Conservation (phyloP, 2,797 vertebrate species). For the Catostomus latipinnis region DNA sequence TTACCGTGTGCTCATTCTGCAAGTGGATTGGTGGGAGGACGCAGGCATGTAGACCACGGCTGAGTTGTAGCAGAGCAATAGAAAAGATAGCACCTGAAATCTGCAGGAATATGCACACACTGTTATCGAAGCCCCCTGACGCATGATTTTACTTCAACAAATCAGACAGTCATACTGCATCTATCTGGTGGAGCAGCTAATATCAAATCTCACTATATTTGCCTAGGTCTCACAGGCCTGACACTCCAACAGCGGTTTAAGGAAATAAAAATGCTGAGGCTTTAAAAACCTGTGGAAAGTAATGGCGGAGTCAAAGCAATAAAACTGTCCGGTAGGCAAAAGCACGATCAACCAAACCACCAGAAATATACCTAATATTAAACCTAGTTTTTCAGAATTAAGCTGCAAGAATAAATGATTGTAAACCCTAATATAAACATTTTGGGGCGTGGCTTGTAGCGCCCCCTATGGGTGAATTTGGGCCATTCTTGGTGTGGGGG, state of each 20-base stretch:
- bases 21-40: constrained; percentile 95
- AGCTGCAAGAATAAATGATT: not conserved
- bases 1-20: constrained; percentile 97
- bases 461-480: too few species aligned
- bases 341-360: not conserved
- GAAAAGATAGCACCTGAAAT: constrained; percentile 97
- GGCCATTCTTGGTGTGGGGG: too few species aligned
- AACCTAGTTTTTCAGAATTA: not conserved
- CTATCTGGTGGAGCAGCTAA: constrained; percentile 8
- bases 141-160: constrained; percentile 23
- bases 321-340: not conserved
- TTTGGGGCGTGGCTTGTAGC: too few species aligned
- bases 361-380: constrained; percentile 4
- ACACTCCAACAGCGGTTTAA: not conserved
- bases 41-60: constrained; percentile 97
- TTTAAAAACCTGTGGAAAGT: not conserved
- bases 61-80: constrained; percentile 99
- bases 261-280: constrained; percentile 3
- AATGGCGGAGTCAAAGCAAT: not conserved
- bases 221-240: not conserved
- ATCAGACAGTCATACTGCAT: constrained; percentile 10
- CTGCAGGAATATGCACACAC: constrained; percentile 70
- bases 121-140: constrained; percentile 1
- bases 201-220: constrained; percentile 18
- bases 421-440: too few species aligned